Base-by-base conservation (phyloP, 2,113 vertebrate genomes). In the Pelobates fuscus region DNA sequence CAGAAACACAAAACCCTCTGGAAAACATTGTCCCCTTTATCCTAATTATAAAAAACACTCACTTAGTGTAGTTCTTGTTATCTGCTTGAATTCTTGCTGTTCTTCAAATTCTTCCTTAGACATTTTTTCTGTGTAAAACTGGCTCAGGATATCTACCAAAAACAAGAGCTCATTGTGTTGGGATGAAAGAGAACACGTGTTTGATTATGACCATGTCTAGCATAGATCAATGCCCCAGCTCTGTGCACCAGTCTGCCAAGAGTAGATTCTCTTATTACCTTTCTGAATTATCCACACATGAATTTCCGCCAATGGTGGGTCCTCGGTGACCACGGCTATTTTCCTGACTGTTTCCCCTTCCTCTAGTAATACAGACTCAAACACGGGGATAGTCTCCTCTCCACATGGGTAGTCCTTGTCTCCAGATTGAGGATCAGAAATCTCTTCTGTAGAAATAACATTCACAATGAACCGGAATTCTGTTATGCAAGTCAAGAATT, bases 31-130 rank as follows among this genome's bases (percentile, higher is more conserved):
- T 10, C 32, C 32, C 32, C 10, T 37, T 37, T 10, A 37, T 37
- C 32, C 32, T 37, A 37, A 37, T 37, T n/a, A 37, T 6, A 37
- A 37, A 5, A 49, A 17, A 14, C 76, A 91, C 92, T 89, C 88
- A 94, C 92, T 92, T 76, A 85, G 76, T 1, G 92, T 94, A 46
- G 91, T 93, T 60, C 86, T 88, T 81, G 92, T 94, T 78, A 92
- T 87, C 80, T 88, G 62, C 77, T 88, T 92, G 86, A 93, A 94
- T 73, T 91, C 86, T 74, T 85, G 85, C 73, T 92, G 87, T 60
- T 90, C 88, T 72, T 89, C 86, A 83, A 93, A 94, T 82, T 91
- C 88, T 68, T 78, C 88, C 71, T 86, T 88, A 78, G 92, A 85
- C 43, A 94, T 74, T 83, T 88, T 92, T 80, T 93, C 90, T 79